phyloP scores from a whole-genome alignment of 2,113 vertebrate genomes.

The Megaceryle torquata region DNA sequence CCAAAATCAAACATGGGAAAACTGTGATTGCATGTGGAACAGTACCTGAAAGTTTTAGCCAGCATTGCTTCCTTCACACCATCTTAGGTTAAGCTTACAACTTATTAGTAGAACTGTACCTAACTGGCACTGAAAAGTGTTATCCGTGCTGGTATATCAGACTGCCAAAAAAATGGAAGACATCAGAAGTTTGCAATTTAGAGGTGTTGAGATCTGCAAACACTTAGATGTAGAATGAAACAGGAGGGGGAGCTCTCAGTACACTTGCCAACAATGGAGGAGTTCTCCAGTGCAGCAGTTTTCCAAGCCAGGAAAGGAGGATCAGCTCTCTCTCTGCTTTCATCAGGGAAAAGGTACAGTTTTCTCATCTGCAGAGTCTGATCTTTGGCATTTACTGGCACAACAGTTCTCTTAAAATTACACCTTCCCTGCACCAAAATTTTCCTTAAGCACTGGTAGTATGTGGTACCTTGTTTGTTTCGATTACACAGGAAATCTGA shows the following conservation, averaged over 20 bases:
- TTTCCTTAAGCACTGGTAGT: neutral
- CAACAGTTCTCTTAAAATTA: neutral
- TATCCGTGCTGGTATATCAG: neutral
- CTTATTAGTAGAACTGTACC: accelerated
- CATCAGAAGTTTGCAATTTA: neutral
- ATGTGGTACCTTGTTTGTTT: neutral
- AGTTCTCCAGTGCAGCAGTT: neutral
- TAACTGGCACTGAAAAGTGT: neutral
- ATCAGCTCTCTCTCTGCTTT: neutral
- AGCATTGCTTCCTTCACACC: neutral
- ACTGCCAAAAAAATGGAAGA: neutral
- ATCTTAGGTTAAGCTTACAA: neutral
- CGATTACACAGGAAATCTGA: neutral
- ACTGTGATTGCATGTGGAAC: neutral
- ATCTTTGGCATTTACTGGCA: neutral
- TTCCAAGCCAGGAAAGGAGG: neutral
- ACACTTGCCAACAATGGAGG: neutral
- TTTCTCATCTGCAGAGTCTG: neutral
- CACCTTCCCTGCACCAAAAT: neutral
- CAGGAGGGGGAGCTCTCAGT: conserved; percentile 59
- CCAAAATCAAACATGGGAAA: neutral
- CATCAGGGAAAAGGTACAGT: neutral
- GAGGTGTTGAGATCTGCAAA: neutral
- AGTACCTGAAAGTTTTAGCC: neutral
- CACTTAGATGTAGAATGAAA: neutral